These are phyloP conservation scores for Nyctibius grandis DNA, from an alignment of 2,797 vertebrate species.

Conservation along the genomic window DNA sequence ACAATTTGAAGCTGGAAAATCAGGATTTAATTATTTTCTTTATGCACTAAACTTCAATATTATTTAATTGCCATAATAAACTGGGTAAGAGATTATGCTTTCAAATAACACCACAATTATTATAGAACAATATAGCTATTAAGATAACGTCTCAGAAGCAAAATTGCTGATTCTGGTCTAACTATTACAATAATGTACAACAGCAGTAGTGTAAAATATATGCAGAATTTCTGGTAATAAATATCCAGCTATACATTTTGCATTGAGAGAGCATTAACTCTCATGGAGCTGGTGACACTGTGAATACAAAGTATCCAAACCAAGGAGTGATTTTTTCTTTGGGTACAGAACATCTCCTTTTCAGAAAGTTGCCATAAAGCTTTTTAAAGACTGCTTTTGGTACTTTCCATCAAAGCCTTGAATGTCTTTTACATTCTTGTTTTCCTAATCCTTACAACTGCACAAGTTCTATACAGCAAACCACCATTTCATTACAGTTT, in stretches of 20 bases:
- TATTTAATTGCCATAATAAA: background rate
- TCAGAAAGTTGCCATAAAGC: background rate
- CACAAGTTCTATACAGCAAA: background rate
- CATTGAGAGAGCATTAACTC: background rate
- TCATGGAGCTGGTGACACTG: background rate
- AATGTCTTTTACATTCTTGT: background rate
- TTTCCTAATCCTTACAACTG: background rate
- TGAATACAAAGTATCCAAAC: background rate
- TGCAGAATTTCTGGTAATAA: background rate
- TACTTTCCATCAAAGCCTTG: background rate
- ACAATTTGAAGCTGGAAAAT: background rate
- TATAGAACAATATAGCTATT: background rate
- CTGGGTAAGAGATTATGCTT: background rate
- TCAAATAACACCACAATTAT: background rate
- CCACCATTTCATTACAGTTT: background rate
- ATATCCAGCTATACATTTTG: background rate
- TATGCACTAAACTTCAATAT: background rate
- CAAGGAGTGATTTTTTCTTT: background rate
- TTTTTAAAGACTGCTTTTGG: background rate
- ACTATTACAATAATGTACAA: background rate
- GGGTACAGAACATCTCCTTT: background rate
- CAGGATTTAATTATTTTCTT: conserved; percentile 12
- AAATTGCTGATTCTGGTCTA: background rate
- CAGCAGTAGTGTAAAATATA: background rate
- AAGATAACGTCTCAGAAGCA: background rate